Base-by-base conservation (phyloP, 2,113 vertebrate genomes). In the Ammodytes dubius region DNA sequence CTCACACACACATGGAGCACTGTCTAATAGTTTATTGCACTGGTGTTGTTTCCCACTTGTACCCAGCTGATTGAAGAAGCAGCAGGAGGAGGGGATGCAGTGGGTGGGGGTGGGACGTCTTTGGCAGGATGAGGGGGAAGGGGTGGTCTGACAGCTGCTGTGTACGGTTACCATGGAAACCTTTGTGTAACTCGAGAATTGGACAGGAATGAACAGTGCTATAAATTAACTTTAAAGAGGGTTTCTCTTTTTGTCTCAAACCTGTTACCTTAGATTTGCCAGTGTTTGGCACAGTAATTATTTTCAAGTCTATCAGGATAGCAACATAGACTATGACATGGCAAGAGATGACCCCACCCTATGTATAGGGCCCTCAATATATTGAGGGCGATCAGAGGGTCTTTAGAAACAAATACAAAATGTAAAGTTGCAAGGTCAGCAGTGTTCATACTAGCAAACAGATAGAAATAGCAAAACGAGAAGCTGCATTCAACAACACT, bases 121-220 rank as follows among this genome's bases (percentile, higher is more conserved):
- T 60, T 74, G 57, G 63, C 7, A 40, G 61, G 43, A 67, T 47
- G 79, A 50, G 49, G 47, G 80, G 50, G 69, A 35, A 19, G 56
- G 79, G 50, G 70, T 56, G 54, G 74, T 57, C 61, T 77, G 76
- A 77, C 87, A 89, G 85, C 88, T 87, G 89, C 88, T 89, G 85
- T 94, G 83, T 93, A 89, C 77, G 6, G 93, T 94, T 91, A 64
- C 93, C 92, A 91, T 94, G 85, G 95, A 85, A 94, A 95, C 95
- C 93, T 95, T 95, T 95, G 92, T 95, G 82, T 91, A 70, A 50
- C 3, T 70, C 27, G 5, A 68, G 73, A 43, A 60, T 56, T 66
- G 37, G 35, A 66, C 39, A 63, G 14, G 59, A 56, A 79, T 67
- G 47, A 65, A 12, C 5, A 13, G 14, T 14, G n/a, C n/a, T 11